A percentile compares a stretch with the other conserved stretches of the same genome.
Evolutionary conservation across 1,140 invertebrate species (phyloP).

Genomic region (Drosophila bocki): DNA sequence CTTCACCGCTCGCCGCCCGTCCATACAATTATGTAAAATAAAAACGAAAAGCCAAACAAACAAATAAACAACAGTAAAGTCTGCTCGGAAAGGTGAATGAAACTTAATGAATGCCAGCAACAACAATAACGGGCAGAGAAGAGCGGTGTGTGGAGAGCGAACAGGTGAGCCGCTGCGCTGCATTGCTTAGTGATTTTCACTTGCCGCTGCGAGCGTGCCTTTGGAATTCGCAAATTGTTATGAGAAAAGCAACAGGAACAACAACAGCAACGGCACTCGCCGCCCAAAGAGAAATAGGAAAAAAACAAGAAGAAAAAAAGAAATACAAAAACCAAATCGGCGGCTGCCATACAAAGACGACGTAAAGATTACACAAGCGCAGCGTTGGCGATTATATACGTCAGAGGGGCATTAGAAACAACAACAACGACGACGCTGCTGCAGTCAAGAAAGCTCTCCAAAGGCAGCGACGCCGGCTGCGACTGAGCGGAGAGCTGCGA

Average conservation of each 20-base stretch:
- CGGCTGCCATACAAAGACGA: slow-evolving; percentile 51
- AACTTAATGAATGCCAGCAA: slow-evolving; percentile 81
- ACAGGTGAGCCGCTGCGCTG: slow-evolving; percentile 67
- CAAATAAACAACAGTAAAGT: slow-evolving; percentile 40
- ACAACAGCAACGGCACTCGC: slow-evolving; percentile 31
- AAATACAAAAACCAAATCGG: slow-evolving; percentile 57
- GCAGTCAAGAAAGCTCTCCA: slow-evolving; percentile 79
- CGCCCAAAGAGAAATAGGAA: slow-evolving; percentile 43
- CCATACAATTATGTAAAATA: slow-evolving; percentile 38
- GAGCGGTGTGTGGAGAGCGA: slow-evolving; percentile 23
- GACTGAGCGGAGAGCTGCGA: slow-evolving; percentile 44
- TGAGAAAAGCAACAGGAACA: slow-evolving; percentile 54
- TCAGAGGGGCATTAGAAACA: slow-evolving; percentile 64
- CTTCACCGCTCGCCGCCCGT: slow-evolving; percentile 4
- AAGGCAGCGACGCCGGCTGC: slow-evolving; percentile 44
- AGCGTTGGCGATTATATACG: slow-evolving; percentile 66
- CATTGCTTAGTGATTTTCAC: slow-evolving; percentile 76
- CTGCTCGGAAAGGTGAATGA: slow-evolving; percentile 77
- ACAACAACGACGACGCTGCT: slow-evolving; percentile 47
- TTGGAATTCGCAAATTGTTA: slow-evolving; percentile 79
- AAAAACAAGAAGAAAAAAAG: slow-evolving; percentile 29
- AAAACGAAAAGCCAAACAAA: slow-evolving; percentile 32
- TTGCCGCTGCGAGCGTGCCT: slow-evolving; percentile 63
- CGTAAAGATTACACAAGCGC: slow-evolving; percentile 78
- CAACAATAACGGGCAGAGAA: slow-evolving; percentile 25